Evolutionary conservation across 2,113 vertebrate species (phyloP), one percentile per base, ranked within the genome.

Genomic region (Atrichornis clamosus): DNA sequence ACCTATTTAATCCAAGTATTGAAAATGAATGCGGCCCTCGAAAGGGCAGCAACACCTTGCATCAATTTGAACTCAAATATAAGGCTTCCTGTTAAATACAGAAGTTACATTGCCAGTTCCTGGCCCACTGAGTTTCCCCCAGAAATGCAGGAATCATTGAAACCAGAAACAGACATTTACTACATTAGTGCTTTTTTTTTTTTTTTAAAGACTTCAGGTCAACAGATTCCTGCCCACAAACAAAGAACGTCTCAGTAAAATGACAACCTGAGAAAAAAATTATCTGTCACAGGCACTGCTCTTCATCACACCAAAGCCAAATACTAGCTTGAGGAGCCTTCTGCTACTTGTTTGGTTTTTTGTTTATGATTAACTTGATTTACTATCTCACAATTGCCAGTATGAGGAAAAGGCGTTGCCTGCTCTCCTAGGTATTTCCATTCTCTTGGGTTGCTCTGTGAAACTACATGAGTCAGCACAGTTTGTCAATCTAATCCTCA

Each of bases 151-250:
- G 37, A 65, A 73, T 69, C 41, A 39, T 44, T 76, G 62, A 41
- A 82, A 79, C 3, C 5, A 15, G 44, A 91, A 69, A 22, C 8
- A 63, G 0, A 0, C 5, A 24, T 52, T 73, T 67, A n/a, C 53
- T 67, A 33, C 15, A 11, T 13, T 55, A 5, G 3, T 27, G 16
- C 21, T 13, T 0, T 0, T 3, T 7, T 6, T 1, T 7, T n/a
- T 35, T 70, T 46, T 82, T 67, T 27, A 32, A 81, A 47, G 18
- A 8, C 39, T 87, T 60, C 41, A 67, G 6, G 33, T 67, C 3
- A 20, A 50, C 7, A 55, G 30, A 65, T 63, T 63, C 56, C 52
- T 75, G 47, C 32, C 8, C 32, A 16, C 39, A 78, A 37, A 87
- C 15, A 67, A 78, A 79, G 23, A 7, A 69, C 33, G 14, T 49